Percentiles rank a stretch among this genome's conserved stretches.
Conservation (phyloP, 2,797 vertebrate species). For the Rhodeus uyekii region DNA sequence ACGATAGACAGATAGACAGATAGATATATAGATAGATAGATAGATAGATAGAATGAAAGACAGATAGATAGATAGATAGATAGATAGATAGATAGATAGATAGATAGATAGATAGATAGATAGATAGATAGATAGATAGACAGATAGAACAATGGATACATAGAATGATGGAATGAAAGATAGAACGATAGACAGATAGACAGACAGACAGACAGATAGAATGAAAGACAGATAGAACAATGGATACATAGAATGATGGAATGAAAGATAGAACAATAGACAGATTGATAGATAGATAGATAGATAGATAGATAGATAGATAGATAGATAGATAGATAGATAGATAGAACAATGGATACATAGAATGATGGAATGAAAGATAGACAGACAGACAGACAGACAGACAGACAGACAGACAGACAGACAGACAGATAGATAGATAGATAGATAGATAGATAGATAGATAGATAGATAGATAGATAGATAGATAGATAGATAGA, state of each 20-base stretch:
- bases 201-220: background rate
- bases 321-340: background rate
- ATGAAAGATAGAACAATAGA: background rate
- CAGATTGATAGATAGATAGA: background rate
- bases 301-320: background rate
- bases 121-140: background rate
- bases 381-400: background rate
- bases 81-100: background rate
- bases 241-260: background rate
- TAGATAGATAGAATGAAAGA: background rate
- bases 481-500: background rate
- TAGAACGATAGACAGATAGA: background rate
- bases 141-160: background rate
- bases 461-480: background rate
- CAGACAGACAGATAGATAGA: background rate
- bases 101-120: background rate
- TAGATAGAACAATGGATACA: too few relatives aligned
- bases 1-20: background rate
- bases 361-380: too few relatives aligned
- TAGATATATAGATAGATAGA: background rate
- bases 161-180: too few relatives aligned
- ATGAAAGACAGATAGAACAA: background rate
- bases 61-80: background rate
- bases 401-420: background rate
- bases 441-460: background rate